Percentiles rank a stretch among this genome's conserved stretches.
Evolutionary conservation across 2,113 vertebrate genomes (phyloP).

Genomic region (Atherinomorus stipes): DNA sequence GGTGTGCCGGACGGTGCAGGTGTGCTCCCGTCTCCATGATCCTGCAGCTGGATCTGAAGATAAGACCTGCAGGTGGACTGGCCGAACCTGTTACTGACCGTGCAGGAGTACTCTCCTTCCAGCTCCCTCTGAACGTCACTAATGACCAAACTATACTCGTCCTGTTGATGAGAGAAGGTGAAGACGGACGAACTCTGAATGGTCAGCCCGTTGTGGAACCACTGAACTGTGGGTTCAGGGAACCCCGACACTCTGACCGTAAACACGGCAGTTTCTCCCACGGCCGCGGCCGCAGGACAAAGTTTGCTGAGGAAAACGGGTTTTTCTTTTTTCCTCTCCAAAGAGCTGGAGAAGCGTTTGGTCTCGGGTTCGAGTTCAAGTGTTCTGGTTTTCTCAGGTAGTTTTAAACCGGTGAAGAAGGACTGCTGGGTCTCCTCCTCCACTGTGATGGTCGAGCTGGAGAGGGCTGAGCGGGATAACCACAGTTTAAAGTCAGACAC

Average conservation of each 20-base stretch:
- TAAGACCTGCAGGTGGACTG: conserved; percentile 82
- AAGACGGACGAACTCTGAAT: conserved; percentile 80
- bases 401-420: conserved; percentile 79
- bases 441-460: conserved; percentile 84
- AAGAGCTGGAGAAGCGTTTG: conserved; percentile 80
- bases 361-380: conserved; percentile 90
- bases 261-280: conserved; percentile 85
- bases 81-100: conserved; percentile 85
- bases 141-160: conserved; percentile 88
- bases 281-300: conserved; percentile 76
- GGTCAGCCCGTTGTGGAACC: conserved; percentile 84
- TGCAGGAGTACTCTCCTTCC: conserved; percentile 89
- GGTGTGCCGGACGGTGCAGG: conserved; percentile 59
- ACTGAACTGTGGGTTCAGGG: conserved; percentile 87
- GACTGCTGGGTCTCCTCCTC: conserved; percentile 84
- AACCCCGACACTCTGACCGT: conserved; percentile 84
- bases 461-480: conserved; percentile 87
- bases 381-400: conserved; percentile 84
- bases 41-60: conserved; percentile 81
- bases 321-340: conserved; percentile 81
- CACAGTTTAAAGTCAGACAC: conserved; percentile 29
- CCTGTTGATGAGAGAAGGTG: conserved; percentile 82
- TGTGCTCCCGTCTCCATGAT: conserved; percentile 19
- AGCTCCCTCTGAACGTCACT: conserved; percentile 75
- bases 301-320: conserved; percentile 88